Percentiles rank a stretch among this genome's conserved stretches.
Evolutionary conservation across 23 tunicate species (phyloP).

Genomic region (Ascidia mentula): DNA sequence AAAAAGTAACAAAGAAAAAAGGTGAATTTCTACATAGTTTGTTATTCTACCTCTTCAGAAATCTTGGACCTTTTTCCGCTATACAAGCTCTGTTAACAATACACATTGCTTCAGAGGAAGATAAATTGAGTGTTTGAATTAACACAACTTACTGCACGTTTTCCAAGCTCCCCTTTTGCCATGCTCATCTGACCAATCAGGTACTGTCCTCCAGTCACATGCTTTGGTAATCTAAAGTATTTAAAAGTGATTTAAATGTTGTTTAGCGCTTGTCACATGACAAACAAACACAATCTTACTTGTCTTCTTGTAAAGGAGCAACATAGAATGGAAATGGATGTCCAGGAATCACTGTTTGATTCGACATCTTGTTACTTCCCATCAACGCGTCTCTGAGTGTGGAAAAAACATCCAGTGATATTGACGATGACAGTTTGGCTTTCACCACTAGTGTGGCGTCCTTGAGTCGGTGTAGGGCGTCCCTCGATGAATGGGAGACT

Average conservation of each 20-base stretch:
- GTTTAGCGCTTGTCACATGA: not conserved
- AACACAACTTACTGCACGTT: slow-evolving; percentile 73
- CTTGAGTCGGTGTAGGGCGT: slow-evolving; percentile 59
- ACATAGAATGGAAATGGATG: slow-evolving; percentile 42
- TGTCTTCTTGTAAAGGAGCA: slow-evolving; percentile 72
- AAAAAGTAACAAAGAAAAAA: no score
- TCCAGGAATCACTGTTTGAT: slow-evolving; percentile 30
- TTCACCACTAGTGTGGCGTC: slow-evolving; percentile 59
- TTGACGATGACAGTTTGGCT: slow-evolving; percentile 52
- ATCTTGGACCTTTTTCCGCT: slow-evolving; percentile 28
- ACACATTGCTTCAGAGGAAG: not conserved
- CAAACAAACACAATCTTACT: slow-evolving; percentile 33
- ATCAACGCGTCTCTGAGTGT: slow-evolving; percentile 74
- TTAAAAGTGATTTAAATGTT: not conserved
- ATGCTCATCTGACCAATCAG: slow-evolving; percentile 48
- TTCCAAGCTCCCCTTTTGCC: slow-evolving; percentile 57
- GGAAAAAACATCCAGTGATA: slow-evolving; percentile 55
- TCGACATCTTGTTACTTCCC: slow-evolving; percentile 51
- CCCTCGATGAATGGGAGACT: slow-evolving; percentile 71
- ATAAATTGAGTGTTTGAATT: no score
- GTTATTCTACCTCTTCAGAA: not conserved
- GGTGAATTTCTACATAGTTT: no score
- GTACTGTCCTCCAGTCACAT: slow-evolving; percentile 50
- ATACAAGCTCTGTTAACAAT: slow-evolving; percentile 29
- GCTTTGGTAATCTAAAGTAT: slow-evolving; percentile 60